Base-by-base conservation (phyloP, 2,888 invertebrate species). In the Archips xylosteana region DNA sequence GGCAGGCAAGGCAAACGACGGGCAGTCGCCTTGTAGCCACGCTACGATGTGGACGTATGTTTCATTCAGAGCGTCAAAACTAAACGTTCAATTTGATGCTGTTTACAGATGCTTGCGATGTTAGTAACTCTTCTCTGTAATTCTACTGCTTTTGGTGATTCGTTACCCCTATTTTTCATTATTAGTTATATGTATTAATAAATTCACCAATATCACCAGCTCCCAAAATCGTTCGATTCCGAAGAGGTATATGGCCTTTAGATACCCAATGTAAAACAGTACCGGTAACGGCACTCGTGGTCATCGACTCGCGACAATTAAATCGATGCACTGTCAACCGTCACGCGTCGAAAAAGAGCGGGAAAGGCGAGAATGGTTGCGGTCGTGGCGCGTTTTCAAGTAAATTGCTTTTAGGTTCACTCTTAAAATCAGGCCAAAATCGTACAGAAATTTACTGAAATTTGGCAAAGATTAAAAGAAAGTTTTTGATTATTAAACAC, bases 291-390 rank as follows among this genome's bases (percentile, higher is more conserved):
- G 70, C 64, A 61, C 54, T 69, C 65, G 87, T 90, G 92, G 92
- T 91, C 92, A 91, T 89, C 90, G 91, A 90, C 91, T 86, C 84
- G 75, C 82, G 87, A 87, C 89, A 90, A 91, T 89, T 89, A 89
- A 88, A 89, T 87, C 84, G 83, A 85, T 85, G 86, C 83, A 83
- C 82, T 83, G 85, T 82, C 82, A 83, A 79, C 78, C 71, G 68
- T 73, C 72, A 68, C 72, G 72, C 72, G 62, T 63, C 70, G 60
- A 70, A 70, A 74, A 65, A 60, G 63, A 73, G 49, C 59, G 68
- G 63, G 68, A 59, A 73, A 63, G 68, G 59, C 49, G 69, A 74
- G 60, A 74, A 65, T 32, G 60, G 47, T 51, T 70, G 61, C 74
- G 54, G 63, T 60, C 51, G 39, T 54, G 60, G 51, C 51, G 45